Base-by-base conservation (phyloP, 2,797 vertebrate species). In the Myotis findleyi region DNA sequence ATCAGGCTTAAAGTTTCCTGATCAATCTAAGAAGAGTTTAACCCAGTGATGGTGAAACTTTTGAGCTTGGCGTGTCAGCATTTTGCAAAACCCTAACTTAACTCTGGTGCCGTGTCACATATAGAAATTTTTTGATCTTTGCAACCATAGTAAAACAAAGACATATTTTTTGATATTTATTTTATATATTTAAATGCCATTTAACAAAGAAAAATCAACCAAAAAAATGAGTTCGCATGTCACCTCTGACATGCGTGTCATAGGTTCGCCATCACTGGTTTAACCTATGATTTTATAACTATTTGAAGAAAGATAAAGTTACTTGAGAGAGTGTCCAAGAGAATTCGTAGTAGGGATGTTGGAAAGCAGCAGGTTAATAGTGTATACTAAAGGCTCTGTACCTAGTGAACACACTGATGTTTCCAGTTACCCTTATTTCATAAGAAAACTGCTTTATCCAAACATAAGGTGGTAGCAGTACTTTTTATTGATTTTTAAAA, bases 1-100 rank as follows among this genome's bases (percentile, higher is more conserved):
- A 25, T 55, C 75, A 27, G 23, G 16, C 71, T 87, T 69, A 91
- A 94, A 53, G 0, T 36, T 85, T 88, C 30, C 38, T 84, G 77
- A 87, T 92, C 84, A 89, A 93, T 87, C 41, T 93, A 59, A 93
- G 93, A 92, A 75, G 87, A 41, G 2, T 73, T 64, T 83, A 36
- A 17, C 8, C 25, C 41, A 44, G 41, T 10, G 41, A 44, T 44
- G 41, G 41, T 2, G 9, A 10, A 44, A 9, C 41, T 44, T 44
- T 44, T 44, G 41, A 44, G 41, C 9, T 44, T 9, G 2, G 41
- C 41, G 9, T 44, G 41, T 44, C 41, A 44, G 41, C 41, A 44
- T 44, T 44, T 44, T 44, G 41, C 10, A 44, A 44, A 44, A 44
- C 41, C 2, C 41, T 44, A 44, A 44, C 41, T 44, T 44, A 44